Base-by-base conservation (phyloP, 2,797 vertebrate species). In the Macropodus opercularis region DNA sequence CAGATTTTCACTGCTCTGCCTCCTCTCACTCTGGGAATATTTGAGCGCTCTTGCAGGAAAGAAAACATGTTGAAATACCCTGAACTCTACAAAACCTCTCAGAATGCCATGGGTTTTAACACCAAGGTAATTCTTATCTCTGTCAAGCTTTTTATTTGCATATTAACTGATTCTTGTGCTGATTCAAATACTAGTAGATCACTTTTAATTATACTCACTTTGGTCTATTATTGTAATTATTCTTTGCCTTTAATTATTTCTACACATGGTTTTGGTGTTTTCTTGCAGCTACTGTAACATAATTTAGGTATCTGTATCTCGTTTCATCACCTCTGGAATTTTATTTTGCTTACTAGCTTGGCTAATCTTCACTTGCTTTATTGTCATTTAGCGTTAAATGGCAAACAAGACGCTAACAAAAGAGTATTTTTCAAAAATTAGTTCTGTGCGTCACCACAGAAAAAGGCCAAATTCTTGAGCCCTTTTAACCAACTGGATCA, bases 1-100 rank as follows among this genome's bases (percentile, higher is more conserved):
- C 74, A 99, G 97, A 93, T 99, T 91, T 98, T 99, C 81, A 99
- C 97, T 27, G 97, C 97, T 43, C 91, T 99, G 87, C 96, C 97
- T 69, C 97, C 97, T 19, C 90, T 98, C 75, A 98, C 97, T 44
- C 90, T 99, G 75, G 97, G 97, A 79, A 98, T 99, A 92, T 99
- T 99, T 83, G 97, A 99, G 84, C 94, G 95, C 67, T 96, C 96
- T 0, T 98, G 97, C 84, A 92, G 94, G 68, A 98, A 98, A 87
- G 97, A 98, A 79, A 98, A 98, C 72, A 98, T 99, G 97, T 83
- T 99, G 69, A 98, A 98, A 72, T 99, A 98, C 51, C 97, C 97
- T 3, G 97, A 98, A 75, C 90, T 99, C 60, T 99, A 99, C 90
- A 99, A 98, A 91, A 96, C 95, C 0, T 98, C 97, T 56, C 97